Conservation (phyloP, 2,797 vertebrate species). For the Enteromius viviparus region DNA sequence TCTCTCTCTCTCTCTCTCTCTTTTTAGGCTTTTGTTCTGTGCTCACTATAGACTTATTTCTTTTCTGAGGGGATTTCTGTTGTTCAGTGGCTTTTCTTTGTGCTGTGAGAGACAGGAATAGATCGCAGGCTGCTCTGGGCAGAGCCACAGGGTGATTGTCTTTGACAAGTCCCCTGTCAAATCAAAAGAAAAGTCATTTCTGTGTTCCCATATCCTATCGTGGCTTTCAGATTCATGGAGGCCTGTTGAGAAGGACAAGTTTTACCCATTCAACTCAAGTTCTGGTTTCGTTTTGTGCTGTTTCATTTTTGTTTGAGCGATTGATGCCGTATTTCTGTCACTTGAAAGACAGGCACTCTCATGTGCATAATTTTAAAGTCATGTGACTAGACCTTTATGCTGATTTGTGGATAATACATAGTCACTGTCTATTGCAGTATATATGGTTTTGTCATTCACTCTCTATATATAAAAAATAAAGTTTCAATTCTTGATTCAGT, state of each 20-base stretch:
- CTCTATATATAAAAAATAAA: neutral
- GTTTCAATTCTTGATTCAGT: neutral
- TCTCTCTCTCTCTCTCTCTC: neutral
- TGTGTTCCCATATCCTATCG: slow-evolving; percentile 22
- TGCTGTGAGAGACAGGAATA: slow-evolving; percentile 24
- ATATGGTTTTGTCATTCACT: neutral
- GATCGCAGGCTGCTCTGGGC: slow-evolving; percentile 35
- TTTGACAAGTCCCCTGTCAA: slow-evolving; percentile 35
- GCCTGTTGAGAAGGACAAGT: neutral
- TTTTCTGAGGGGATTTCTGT: slow-evolving; percentile 39
- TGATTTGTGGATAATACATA: neutral
- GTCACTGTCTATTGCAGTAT: neutral
- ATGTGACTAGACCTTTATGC: neutral
- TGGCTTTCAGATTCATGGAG: slow-evolving; percentile 16
- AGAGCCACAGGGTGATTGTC: slow-evolving; percentile 29
- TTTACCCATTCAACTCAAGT: neutral
- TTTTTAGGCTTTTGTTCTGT: slow-evolving; percentile 4
- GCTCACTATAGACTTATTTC: slow-evolving; percentile 15
- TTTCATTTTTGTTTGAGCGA: neutral
- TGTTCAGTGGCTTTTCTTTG: slow-evolving; percentile 34
- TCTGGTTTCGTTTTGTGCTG: neutral
- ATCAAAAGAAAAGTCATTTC: slow-evolving; percentile 10
- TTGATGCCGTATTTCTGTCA: neutral
- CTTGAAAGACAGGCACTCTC: neutral
- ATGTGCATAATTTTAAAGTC: neutral